Base-by-base conservation (phyloP, 2,797 vertebrate species). In the Centropyge bicolor region DNA sequence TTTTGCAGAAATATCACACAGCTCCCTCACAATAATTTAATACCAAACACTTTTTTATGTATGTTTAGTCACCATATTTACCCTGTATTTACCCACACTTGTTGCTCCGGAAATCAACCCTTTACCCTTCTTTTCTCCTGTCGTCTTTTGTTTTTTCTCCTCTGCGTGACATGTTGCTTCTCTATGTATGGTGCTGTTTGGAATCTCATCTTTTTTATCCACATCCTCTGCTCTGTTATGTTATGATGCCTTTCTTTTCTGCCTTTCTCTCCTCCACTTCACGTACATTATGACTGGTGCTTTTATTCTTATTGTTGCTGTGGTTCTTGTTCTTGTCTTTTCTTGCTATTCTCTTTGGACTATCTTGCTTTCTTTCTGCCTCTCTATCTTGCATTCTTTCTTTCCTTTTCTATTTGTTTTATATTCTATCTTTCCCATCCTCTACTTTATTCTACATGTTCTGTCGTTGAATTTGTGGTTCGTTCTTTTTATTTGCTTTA, bases 401-500 rank as follows among this genome's bases (percentile, higher is more conserved):
- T 62, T 5, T 75, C 70, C 55, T 54, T 81, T 60, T 83, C 70
- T 86, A 17, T 74, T 71, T 83, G 35, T 84, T 80, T 83, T 78
- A 49, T 27, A 51, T 76, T 89, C 73, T 87, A 48, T 80, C 89
- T 89, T 75, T 89, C 59, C 86, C 92, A 91, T 92, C 71, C 69
- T 86, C 83, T 81, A 27, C 83, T 88, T 75, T 85, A 86, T 64
- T 91, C 88, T 83, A 84, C 87, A 78, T 87, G 91, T 95, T 93
- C 93, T 94, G 95, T 95, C 86, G 91, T 95, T 95, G 96, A 95
- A 96, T 96, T 94, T 94, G 95, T 96, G 94, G 96, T 96, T 94
- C 94, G 94, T 96, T 94, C 90, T 89, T 94, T 96, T 96, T 95
- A 96, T 96, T 96, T 96, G 95, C 95, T 96, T 96, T 98, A 96